Conservation (phyloP, 2,113 vertebrate genomes). For the Globicephala melas region DNA sequence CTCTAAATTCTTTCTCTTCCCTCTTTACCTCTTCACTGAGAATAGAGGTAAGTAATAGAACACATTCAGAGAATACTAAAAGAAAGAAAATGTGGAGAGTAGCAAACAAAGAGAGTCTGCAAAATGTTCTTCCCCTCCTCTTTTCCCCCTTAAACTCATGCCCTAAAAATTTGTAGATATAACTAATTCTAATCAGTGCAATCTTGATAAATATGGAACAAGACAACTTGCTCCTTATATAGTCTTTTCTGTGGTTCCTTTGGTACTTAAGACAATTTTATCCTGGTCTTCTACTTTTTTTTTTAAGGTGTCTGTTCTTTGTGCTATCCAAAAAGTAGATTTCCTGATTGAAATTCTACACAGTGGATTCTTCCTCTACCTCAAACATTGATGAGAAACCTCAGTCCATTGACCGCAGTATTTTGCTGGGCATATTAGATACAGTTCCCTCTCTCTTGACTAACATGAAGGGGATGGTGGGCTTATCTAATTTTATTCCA, state of each 20-base stretch:
- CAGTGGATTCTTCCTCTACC: neutral
- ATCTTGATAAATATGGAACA: neutral
- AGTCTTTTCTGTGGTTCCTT: neutral
- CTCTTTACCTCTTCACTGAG: neutral
- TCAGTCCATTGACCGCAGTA: neutral
- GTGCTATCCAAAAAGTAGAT: neutral
- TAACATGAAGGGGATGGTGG: constrained; percentile 13
- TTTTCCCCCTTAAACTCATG: neutral
- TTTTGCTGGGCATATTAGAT: neutral
- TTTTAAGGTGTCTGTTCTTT: neutral
- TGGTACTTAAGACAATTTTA: neutral
- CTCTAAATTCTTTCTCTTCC: neutral
- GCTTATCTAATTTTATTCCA: constrained; percentile 47
- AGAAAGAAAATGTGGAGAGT: neutral
- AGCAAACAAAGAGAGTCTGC: neutral
- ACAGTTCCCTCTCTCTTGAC: neutral
- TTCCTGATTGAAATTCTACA: constrained; percentile 34
- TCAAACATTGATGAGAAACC: constrained; percentile 19
- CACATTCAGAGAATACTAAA: neutral
- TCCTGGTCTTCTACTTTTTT: neutral
- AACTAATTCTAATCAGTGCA: neutral
- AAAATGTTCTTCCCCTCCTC: neutral
- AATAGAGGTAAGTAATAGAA: neutral
- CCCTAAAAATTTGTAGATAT: neutral
- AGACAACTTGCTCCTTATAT: neutral